phyloP scores from a whole-genome alignment of 2,888 invertebrate species.

The Ophioninae sp. region DNA sequence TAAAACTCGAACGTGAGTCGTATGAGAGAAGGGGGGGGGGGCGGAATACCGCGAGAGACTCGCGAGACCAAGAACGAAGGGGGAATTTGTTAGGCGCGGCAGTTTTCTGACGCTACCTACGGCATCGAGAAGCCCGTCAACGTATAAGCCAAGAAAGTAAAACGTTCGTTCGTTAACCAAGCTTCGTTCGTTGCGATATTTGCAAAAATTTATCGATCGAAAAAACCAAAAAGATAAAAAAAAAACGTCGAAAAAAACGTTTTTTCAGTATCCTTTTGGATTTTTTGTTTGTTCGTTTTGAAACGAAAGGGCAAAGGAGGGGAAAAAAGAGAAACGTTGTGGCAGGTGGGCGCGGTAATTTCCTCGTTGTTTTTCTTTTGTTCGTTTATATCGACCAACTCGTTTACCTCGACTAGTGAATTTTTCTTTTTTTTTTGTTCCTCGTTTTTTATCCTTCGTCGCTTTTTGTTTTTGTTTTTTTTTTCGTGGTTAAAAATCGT shows the following conservation, averaged over 20 bases:
- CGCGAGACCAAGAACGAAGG: slow-evolving; percentile 58
- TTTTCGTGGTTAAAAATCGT: not conserved
- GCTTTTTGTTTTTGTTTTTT: not conserved
- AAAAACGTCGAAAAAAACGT: not conserved
- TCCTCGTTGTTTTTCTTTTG: not conserved
- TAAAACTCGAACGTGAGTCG: slow-evolving; percentile 23
- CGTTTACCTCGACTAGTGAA: not conserved
- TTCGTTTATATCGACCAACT: slow-evolving; percentile 1
- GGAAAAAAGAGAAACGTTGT: not conserved
- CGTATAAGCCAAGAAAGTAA: slow-evolving; percentile 32
- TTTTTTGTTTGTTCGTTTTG: not conserved
- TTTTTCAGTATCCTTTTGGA: not conserved
- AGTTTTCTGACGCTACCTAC: slow-evolving; percentile 75
- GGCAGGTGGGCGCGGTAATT: slow-evolving; percentile 58
- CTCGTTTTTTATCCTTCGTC: not conserved
- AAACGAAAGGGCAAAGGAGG: not conserved
- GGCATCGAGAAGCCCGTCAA: slow-evolving; percentile 65
- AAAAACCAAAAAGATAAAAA: not conserved
- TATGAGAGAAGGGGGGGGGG: slow-evolving; percentile 32
- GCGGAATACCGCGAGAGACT: slow-evolving; percentile 65
- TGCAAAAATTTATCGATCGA: not conserved
- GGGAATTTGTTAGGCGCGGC: slow-evolving; percentile 73
- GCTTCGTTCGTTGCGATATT: not conserved
- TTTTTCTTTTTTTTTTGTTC: slow-evolving; percentile 3
- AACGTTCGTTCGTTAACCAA: slow-evolving; percentile 26